Percentiles rank a stretch among this genome's conserved stretches.
Evolutionary conservation across 2,797 vertebrate genomes (phyloP).

Genomic region (Peromyscus aztecus): DNA sequence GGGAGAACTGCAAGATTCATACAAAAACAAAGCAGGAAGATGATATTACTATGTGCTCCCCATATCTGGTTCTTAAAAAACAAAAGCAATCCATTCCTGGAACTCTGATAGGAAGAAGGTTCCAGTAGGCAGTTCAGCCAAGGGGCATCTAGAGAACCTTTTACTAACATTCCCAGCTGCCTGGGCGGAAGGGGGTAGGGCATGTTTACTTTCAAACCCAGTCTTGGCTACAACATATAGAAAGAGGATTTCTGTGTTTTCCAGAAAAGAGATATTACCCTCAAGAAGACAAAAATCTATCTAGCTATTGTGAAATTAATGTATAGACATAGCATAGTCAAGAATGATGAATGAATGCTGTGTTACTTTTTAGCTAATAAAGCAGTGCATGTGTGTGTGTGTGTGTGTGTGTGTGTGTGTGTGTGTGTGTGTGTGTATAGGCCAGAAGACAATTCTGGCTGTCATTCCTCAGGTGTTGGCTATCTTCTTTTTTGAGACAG

Average conservation of each 20-base stretch:
- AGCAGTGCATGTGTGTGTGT: not conserved
- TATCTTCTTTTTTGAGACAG: not conserved
- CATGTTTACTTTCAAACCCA: slow-evolving; percentile 28
- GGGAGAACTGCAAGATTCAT: not conserved
- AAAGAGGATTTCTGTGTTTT: not conserved
- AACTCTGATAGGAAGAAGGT: slow-evolving; percentile 70
- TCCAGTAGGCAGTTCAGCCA: slow-evolving; percentile 70
- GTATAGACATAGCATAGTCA: not conserved
- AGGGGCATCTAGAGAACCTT: slow-evolving; percentile 64
- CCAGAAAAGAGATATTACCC: not conserved
- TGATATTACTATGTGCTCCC: slow-evolving; percentile 29
- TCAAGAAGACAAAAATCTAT: not conserved
- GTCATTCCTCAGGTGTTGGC: not conserved
- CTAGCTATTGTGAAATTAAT: slow-evolving; percentile 15
- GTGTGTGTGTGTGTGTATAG: not conserved
- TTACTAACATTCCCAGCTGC: slow-evolving; percentile 11
- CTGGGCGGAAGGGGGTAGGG: not conserved
- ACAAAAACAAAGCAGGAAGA: slow-evolving; percentile 39
- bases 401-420: not conserved
- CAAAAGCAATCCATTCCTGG: slow-evolving; percentile 69
- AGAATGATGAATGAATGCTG: not conserved
- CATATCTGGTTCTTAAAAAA: slow-evolving; percentile 60
- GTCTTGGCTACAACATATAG: not conserved
- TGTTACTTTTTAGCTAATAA: not conserved
- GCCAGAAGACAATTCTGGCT: not conserved